phyloP scores from a whole-genome alignment of 2,797 vertebrate genomes.

The Eidolon dupreanum region DNA sequence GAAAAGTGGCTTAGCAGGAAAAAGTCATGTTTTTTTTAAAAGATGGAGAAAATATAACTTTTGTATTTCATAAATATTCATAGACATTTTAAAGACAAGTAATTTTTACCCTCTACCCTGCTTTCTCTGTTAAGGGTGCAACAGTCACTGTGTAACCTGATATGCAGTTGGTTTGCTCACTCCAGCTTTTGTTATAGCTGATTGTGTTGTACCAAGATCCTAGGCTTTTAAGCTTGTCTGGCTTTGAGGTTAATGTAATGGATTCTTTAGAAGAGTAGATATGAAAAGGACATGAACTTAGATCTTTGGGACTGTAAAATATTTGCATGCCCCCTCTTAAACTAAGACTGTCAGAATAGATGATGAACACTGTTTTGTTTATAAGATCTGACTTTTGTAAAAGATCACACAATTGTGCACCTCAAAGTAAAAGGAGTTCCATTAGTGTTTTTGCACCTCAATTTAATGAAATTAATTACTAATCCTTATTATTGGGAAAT shows the following conservation, averaged over 20 bases:
- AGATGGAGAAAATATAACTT: conserved; percentile 46
- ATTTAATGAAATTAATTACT: conserved; percentile 56
- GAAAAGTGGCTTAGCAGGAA: conserved; percentile 42
- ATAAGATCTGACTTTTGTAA: conserved; percentile 49
- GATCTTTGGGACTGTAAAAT: conserved; percentile 28
- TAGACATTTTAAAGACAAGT: conserved; percentile 40
- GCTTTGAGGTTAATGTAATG: conserved; percentile 2
- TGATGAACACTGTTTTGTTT: background rate
- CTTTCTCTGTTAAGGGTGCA: background rate
- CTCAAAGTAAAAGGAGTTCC: background rate
- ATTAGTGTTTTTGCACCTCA: conserved; percentile 33
- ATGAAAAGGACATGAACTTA: conserved; percentile 32
- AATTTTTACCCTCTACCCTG: background rate
- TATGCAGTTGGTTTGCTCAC: conserved; percentile 25
- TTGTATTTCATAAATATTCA: conserved; percentile 63
- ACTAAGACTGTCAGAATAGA: background rate
- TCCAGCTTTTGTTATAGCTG: background rate
- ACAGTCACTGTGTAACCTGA: conserved; percentile 4
- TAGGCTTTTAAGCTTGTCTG: conserved; percentile 17
- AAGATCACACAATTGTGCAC: background rate
- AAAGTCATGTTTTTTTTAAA: conserved; percentile 18
- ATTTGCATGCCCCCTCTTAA: background rate
- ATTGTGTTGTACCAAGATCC: background rate
- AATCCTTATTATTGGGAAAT: conserved; percentile 36
- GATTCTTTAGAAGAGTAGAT: conserved; percentile 25